Conservation (phyloP, 2,113 vertebrate species). For the Bos taurus region ARS-UCD2.0 NC_037330.1:41197001-41197500, state of each 20-base stretch:
- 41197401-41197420: neutral
- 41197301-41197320: neutral
- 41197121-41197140: neutral
- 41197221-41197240: constrained; percentile 12
- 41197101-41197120: neutral
- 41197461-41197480: neutral
- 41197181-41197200: neutral
- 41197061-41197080: neutral
- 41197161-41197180: neutral
- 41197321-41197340: neutral
- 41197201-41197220: neutral
- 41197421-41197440: neutral
- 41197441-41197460: neutral
- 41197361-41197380: neutral
- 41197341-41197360: neutral
- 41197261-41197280: neutral
- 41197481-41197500: neutral
- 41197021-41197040: neutral
- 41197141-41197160: neutral
- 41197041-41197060: neutral
- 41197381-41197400: neutral
- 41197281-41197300: neutral
- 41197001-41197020: neutral
- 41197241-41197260: neutral
- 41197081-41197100: neutral